Evolutionary conservation across 2,113 vertebrate genomes (phyloP).

Genomic region (Vidua macroura): DNA sequence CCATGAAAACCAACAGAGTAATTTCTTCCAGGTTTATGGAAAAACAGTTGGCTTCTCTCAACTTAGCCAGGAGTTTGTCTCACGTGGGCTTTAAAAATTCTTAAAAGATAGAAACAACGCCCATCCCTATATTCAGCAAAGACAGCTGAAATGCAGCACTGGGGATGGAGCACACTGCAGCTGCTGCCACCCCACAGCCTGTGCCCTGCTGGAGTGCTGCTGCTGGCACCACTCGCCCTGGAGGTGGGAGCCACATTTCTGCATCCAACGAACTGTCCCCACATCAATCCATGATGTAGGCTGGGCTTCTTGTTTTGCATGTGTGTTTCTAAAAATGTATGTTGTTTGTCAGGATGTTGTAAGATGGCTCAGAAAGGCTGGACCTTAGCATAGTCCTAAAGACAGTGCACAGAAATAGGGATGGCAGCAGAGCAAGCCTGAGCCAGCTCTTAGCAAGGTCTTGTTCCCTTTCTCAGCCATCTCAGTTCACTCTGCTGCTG

Average conservation of each 20-base stretch:
- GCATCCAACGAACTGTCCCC: not conserved
- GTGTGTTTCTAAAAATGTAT: not conserved
- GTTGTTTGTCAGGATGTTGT: not conserved
- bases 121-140: not conserved
- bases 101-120: not conserved
- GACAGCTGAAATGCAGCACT: not conserved
- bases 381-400: not conserved
- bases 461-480: not conserved
- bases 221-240: not conserved
- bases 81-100: constrained; percentile 9
- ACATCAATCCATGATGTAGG: not conserved
- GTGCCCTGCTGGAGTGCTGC: not conserved
- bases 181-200: not conserved
- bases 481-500: not conserved
- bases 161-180: not conserved
- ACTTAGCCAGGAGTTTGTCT: not conserved
- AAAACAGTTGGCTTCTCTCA: not conserved
- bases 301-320: not conserved
- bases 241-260: not conserved
- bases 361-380: not conserved
- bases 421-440: not conserved
- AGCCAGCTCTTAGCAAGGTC: not conserved
- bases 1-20: not conserved
- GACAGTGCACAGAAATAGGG: not conserved
- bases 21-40: constrained; percentile 23